phyloP scores from a whole-genome alignment of 2,113 vertebrate genomes.

The Pogonocichla stellata region DNA sequence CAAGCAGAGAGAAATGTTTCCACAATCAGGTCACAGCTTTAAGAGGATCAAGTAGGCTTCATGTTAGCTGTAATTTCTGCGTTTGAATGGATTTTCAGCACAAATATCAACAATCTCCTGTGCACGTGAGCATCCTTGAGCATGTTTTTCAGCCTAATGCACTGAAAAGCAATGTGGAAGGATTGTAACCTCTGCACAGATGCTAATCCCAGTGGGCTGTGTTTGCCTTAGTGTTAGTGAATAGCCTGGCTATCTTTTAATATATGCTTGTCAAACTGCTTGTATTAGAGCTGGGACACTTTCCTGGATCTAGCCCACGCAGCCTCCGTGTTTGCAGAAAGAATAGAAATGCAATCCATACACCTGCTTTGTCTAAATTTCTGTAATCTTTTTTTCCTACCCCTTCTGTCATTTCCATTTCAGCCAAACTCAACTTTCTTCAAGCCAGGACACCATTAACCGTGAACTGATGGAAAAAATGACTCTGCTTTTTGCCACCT shows the following conservation, averaged over 20 bases:
- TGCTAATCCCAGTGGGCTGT: background rate
- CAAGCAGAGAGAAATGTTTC: background rate
- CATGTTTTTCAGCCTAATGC: background rate
- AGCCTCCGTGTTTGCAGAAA: background rate
- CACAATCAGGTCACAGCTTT: slow-evolving; percentile 30
- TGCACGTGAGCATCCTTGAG: background rate
- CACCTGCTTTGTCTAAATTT: background rate
- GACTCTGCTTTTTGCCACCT: background rate
- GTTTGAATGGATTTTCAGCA: slow-evolving; percentile 36
- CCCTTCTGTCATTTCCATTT: slow-evolving; percentile 9
- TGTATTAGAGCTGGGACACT: background rate
- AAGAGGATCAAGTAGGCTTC: slow-evolving; percentile 47
- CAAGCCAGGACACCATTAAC: background rate
- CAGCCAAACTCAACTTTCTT: background rate
- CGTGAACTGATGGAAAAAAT: background rate
- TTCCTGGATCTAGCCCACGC: background rate
- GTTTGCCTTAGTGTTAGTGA: background rate
- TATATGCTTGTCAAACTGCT: background rate
- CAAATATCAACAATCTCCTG: background rate
- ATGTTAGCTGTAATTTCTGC: slow-evolving; percentile 21
- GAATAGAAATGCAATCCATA: background rate
- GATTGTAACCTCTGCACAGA: background rate
- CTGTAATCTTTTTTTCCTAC: background rate
- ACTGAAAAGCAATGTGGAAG: background rate
- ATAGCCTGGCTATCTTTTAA: background rate